phyloP scores from a whole-genome alignment of 2,888 invertebrate species.

The Chrysina gloriosa region DNA sequence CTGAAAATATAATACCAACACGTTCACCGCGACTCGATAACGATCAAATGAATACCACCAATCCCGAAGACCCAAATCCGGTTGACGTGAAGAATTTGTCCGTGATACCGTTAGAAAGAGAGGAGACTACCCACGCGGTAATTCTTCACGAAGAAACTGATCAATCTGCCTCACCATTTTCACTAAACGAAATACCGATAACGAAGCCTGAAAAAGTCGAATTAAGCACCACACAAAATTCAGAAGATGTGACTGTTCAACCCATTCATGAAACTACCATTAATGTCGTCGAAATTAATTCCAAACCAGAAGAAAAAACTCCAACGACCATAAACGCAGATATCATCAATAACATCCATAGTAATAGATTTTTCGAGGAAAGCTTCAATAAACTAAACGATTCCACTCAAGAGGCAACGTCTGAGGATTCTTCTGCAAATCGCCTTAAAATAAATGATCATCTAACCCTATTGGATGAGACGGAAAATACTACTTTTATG shows the following conservation, averaged over 20 bases:
- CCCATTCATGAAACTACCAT: conserved; percentile 34
- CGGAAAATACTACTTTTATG: background rate
- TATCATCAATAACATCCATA: conserved; percentile 60
- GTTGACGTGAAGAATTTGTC: conserved; percentile 50
- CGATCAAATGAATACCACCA: conserved; percentile 67
- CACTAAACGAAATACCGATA: background rate
- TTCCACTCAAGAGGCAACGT: background rate
- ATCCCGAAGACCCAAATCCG: conserved; percentile 64
- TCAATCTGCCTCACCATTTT: background rate
- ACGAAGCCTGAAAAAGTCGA: background rate
- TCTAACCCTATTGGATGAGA: background rate
- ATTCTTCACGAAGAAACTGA: background rate
- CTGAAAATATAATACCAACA: conserved; percentile 43
- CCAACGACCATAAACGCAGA: conserved; percentile 53
- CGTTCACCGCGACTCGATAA: conserved; percentile 66
- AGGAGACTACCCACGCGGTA: background rate
- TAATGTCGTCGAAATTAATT: background rate
- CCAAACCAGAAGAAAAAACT: background rate
- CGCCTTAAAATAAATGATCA: background rate
- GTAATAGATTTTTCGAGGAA: conserved; percentile 55
- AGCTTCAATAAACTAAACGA: background rate
- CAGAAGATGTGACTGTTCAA: conserved; percentile 16
- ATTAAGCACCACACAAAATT: conserved; percentile 14
- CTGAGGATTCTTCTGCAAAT: too few relatives aligned
- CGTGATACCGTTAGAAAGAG: conserved; percentile 51